Conservation (phyloP, 2,113 vertebrate species). For the Phyllostomus discolor region DNA sequence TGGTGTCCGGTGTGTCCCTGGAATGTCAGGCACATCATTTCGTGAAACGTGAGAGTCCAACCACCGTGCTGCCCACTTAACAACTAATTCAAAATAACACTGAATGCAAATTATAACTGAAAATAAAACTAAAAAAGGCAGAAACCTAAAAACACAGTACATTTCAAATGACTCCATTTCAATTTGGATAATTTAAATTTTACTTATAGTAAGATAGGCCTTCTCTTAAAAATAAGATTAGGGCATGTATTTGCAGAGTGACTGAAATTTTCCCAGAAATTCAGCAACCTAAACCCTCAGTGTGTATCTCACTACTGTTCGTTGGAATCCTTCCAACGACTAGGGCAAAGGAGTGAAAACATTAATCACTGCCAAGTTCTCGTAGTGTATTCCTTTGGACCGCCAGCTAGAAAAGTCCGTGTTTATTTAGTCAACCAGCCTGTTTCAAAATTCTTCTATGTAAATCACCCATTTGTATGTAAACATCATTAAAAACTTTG, state of each 20-base stretch:
- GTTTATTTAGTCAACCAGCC: conserved; percentile 40
- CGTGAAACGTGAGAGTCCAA: neutral
- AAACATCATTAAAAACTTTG: neutral
- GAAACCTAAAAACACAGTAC: neutral
- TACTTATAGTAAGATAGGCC: neutral
- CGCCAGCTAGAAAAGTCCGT: conserved; percentile 14
- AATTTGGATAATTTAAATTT: neutral
- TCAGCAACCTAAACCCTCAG: neutral
- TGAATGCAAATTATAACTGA: neutral
- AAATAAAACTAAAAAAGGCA: neutral
- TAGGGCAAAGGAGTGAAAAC: conserved; percentile 5
- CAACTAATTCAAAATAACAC: neutral
- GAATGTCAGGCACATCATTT: neutral
- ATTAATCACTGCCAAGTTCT: conserved; percentile 41
- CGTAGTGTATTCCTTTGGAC: neutral
- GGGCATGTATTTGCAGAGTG: neutral
- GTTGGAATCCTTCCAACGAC: neutral
- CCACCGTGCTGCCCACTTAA: neutral
- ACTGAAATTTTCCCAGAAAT: neutral
- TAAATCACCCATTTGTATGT: conserved; percentile 33
- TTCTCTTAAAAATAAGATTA: neutral
- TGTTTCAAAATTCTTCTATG: neutral
- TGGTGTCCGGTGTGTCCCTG: neutral
- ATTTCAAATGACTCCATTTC: neutral
- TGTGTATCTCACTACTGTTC: neutral